Percentiles rank a stretch among this genome's conserved stretches.
Evolutionary conservation across 2,113 vertebrate species (phyloP).

Genomic region (Bombycilla garrulus): DNA sequence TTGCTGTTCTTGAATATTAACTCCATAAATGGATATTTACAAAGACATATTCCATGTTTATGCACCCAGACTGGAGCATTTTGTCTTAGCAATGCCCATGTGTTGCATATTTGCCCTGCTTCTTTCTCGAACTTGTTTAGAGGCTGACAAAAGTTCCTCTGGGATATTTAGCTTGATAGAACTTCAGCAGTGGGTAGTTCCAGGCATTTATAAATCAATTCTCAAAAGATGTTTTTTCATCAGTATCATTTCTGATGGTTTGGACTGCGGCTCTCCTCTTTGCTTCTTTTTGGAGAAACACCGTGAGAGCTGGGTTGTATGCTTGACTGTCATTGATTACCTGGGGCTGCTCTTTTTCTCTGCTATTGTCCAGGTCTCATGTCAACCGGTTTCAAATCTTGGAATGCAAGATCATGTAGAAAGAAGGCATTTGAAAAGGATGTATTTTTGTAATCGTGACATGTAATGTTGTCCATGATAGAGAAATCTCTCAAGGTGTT

Average conservation of each 20-base stretch:
- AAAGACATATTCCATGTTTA: background rate
- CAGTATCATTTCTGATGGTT: background rate
- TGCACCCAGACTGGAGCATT: background rate
- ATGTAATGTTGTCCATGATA: fast-evolving
- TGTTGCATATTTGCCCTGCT: background rate
- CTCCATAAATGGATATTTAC: background rate
- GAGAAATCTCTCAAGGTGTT: background rate
- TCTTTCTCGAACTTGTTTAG: background rate
- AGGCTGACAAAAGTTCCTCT: background rate
- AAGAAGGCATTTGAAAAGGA: background rate
- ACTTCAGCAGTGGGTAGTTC: background rate
- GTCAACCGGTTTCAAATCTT: background rate
- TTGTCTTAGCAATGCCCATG: background rate
- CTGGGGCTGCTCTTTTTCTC: background rate
- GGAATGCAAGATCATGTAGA: background rate
- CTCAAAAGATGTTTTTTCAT: background rate
- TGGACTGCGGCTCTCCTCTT: background rate
- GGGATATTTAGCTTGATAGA: background rate
- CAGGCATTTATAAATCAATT: background rate
- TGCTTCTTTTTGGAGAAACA: background rate
- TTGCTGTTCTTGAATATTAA: background rate
- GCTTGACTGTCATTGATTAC: background rate
- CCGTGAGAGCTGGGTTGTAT: background rate
- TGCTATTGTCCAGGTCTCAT: background rate
- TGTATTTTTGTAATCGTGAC: background rate